These are phyloP conservation scores for Hermetia illucens DNA, from an alignment of 1,140 invertebrate species.

Conservation along the genomic window DNA sequence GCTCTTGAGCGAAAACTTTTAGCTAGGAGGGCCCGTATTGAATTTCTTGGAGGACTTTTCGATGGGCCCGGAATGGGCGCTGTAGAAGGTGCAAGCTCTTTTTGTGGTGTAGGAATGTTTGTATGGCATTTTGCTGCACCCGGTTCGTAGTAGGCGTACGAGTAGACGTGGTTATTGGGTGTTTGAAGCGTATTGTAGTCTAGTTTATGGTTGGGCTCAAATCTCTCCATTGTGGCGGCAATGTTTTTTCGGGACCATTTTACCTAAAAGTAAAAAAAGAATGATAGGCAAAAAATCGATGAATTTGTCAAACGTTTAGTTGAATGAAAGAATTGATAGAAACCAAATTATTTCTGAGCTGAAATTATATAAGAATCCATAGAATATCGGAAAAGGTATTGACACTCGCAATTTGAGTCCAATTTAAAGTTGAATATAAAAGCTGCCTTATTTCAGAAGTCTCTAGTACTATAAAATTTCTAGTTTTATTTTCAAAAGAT, in stretches of 20 bases:
- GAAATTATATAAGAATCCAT: too few species aligned
- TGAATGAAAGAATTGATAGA: too few species aligned
- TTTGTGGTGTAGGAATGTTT: constrained; percentile 42
- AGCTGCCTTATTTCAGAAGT: too few species aligned
- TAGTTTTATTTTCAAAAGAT: too few species aligned
- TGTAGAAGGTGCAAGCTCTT: constrained; percentile 17
- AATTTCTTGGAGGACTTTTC: constrained; percentile 30
- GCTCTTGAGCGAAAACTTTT: constrained; percentile 24
- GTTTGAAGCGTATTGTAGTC: constrained; percentile 15
- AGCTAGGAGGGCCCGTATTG: constrained; percentile 23
- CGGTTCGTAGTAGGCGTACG: constrained; percentile 63
- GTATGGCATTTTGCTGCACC: constrained; percentile 38
- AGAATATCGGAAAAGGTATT: too few species aligned
- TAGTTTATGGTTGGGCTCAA: constrained; percentile 31
- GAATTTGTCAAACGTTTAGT: too few species aligned
- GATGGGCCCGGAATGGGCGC: constrained; percentile 11
- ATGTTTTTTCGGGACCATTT: constrained; percentile 39
- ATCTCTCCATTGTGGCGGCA: constrained; percentile 43
- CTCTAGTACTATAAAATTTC: too few species aligned
- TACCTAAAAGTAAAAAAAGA: constrained; percentile 14
- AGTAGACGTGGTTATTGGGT: constrained; percentile 42
- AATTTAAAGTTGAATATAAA: too few species aligned
- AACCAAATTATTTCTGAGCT: too few species aligned
- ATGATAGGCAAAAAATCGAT: too few species aligned
- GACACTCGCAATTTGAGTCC: too few species aligned